Percentiles rank a stretch among this genome's conserved stretches.
Conservation (phyloP, 2,888 invertebrate species). For the Pyralis farinalis region DNA sequence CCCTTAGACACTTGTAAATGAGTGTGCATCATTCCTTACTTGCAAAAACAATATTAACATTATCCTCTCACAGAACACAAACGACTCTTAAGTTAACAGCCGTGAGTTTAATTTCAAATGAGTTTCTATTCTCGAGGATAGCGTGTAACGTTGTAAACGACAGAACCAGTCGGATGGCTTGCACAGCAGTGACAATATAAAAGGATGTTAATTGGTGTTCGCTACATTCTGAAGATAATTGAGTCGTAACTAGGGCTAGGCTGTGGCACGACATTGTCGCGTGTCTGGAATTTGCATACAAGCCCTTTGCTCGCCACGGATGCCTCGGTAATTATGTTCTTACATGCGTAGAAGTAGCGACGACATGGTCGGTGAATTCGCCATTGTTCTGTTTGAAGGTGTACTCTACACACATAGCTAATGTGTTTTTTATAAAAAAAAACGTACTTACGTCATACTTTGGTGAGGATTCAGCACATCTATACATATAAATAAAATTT, state of each 20-base stretch:
- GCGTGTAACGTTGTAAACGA: conserved; percentile 17
- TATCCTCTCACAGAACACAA: conserved; percentile 5
- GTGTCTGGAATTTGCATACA: conserved; percentile 51
- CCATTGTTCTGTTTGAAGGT: not conserved
- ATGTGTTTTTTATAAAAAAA: no score
- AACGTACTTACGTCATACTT: no score
- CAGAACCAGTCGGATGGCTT: conserved; percentile 35
- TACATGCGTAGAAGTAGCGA: not conserved
- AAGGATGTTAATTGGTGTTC: conserved; percentile 68
- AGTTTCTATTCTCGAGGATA: not conserved
- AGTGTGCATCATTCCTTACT: conserved; percentile 46
- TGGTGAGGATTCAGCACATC: no score
- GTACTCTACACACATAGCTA: no score
- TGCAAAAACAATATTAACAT: conserved; percentile 15
- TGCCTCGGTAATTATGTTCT: conserved; percentile 8
- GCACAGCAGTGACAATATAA: conserved; percentile 47
- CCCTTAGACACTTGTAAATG: conserved; percentile 61
- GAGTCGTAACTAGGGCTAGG: conserved; percentile 63
- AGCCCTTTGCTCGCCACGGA: conserved; percentile 33
- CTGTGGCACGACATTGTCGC: conserved; percentile 45
- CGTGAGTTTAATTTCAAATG: conserved; percentile 11
- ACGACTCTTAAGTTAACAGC: not conserved
- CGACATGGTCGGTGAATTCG: not conserved
- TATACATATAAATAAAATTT: no score
- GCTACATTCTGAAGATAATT: conserved; percentile 60